Evolutionary conservation across 2,797 vertebrate genomes (phyloP).

Genomic region (Oreochromis grahami): DNA sequence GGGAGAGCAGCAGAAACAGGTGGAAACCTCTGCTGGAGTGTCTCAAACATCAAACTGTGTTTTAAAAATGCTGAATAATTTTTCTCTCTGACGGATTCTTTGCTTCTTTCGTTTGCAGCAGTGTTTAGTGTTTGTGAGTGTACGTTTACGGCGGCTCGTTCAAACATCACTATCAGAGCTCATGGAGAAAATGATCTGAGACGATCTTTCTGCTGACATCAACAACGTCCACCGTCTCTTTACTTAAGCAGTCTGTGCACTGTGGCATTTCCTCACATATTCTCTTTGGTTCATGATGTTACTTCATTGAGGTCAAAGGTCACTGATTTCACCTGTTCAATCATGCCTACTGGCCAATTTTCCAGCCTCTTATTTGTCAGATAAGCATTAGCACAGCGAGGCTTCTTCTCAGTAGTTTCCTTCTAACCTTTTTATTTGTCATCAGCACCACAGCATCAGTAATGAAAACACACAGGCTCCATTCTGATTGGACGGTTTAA

Average conservation of each 20-base stretch:
- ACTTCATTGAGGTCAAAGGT: neutral
- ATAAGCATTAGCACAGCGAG: rapidly evolving
- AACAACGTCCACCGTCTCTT: neutral
- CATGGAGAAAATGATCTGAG: neutral
- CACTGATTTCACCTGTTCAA: neutral
- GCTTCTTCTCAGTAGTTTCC: neutral
- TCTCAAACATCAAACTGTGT: neutral
- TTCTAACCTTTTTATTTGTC: neutral
- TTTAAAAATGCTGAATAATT: neutral
- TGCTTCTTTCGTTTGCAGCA: neutral
- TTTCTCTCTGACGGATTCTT: neutral
- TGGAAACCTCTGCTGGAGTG: neutral
- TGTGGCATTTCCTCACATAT: neutral
- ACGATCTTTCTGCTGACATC: neutral
- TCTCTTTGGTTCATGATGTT: neutral
- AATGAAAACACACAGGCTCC: neutral
- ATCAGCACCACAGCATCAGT: neutral
- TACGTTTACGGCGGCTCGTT: neutral
- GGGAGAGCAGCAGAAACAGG: neutral
- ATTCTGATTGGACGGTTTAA: neutral
- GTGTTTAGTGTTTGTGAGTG: neutral
- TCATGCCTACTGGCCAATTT: neutral
- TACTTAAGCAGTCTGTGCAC: neutral
- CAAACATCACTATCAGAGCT: neutral
- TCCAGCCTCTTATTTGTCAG: neutral